phyloP scores from a whole-genome alignment of 2,113 vertebrate genomes.

The Etheostoma spectabile region DNA sequence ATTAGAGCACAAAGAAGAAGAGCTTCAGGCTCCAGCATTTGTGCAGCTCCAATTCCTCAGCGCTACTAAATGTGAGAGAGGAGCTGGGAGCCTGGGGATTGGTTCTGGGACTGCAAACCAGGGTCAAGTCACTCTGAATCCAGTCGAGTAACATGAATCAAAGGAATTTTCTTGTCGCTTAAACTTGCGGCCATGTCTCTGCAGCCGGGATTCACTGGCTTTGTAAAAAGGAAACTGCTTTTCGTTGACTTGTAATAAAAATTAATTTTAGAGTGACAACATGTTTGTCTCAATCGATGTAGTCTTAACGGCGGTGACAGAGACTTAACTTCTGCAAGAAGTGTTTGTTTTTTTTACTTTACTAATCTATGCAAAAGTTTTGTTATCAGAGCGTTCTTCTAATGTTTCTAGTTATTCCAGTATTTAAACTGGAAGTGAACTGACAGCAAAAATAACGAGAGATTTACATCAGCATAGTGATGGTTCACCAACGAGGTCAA shows the following conservation, averaged over 20 bases:
- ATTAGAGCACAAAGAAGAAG: constrained; percentile 23
- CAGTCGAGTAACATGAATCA: constrained; percentile 39
- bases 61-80: constrained; percentile 38
- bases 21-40: constrained; percentile 2
- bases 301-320: background rate
- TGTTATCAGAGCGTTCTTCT: background rate
- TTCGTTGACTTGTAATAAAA: background rate
- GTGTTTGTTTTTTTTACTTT: background rate
- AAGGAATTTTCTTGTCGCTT: constrained; percentile 8
- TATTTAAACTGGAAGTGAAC: background rate
- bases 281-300: background rate
- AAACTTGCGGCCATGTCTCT: background rate
- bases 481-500: background rate
- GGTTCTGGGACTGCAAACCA: constrained; percentile 28
- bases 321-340: background rate
- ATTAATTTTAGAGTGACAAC: background rate
- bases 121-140: constrained; percentile 45
- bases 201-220: constrained; percentile 29
- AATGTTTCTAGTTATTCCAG: background rate
- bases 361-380: background rate
- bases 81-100: constrained; percentile 21
- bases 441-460: background rate
- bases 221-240: background rate
- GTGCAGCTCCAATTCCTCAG: constrained; percentile 28
- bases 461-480: background rate